Percentiles rank a stretch among this genome's conserved stretches.
Conservation (phyloP, 2,113 vertebrate genomes). For the Telmatochromis sp. region DNA sequence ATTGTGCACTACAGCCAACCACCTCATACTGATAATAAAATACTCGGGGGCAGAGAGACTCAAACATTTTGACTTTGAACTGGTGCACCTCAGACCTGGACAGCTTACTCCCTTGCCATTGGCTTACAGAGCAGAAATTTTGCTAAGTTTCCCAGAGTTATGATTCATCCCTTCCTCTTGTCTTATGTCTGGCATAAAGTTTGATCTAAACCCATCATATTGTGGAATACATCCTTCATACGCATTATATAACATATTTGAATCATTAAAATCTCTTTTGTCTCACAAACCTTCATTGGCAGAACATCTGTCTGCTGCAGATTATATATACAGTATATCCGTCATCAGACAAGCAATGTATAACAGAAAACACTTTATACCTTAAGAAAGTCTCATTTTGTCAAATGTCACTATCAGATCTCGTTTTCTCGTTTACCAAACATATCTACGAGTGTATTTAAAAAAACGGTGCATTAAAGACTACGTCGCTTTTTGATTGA, state of each 20-base stretch:
- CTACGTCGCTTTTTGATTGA: slow-evolving; percentile 20
- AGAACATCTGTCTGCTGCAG: background rate
- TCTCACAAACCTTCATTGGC: background rate
- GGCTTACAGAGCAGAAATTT: background rate
- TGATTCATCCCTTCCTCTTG: background rate
- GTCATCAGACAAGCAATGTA: slow-evolving; percentile 5
- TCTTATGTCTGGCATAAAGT: background rate
- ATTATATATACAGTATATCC: background rate
- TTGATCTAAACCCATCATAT: background rate
- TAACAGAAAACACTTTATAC: slow-evolving; percentile 24
- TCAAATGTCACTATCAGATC: background rate
- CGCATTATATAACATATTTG: background rate
- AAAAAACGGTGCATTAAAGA: slow-evolving; percentile 22
- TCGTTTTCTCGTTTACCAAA: slow-evolving; percentile 3
- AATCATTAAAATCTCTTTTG: background rate
- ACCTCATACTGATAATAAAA: background rate
- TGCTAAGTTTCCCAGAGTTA: background rate
- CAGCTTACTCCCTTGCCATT: background rate
- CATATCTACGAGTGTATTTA: slow-evolving; percentile 9
- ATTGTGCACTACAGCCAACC: background rate
- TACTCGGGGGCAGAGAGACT: background rate
- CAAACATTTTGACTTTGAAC: background rate
- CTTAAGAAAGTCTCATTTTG: background rate
- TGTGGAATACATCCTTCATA: background rate
- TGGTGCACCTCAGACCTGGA: background rate